These are phyloP conservation scores for Trachemys scripta DNA, from an alignment of 2,113 vertebrate species.

Conservation along the genomic window DNA sequence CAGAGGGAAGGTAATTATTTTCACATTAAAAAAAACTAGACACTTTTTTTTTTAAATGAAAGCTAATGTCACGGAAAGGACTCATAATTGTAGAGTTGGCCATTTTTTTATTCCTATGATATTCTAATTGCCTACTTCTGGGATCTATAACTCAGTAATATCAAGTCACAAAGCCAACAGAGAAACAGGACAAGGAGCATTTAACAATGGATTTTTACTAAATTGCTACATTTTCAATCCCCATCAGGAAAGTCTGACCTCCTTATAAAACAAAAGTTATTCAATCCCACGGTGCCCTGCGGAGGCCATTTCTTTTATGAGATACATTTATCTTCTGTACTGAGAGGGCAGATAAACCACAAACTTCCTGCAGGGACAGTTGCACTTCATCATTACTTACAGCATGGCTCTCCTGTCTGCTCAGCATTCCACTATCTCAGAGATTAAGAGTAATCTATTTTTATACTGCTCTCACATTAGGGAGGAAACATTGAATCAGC, in stretches of 20 bases:
- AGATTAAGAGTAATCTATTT: constrained; percentile 75
- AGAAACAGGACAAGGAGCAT: neutral
- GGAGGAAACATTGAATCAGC: constrained; percentile 38
- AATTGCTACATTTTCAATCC: neutral
- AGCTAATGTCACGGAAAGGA: neutral
- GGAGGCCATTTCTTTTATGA: neutral
- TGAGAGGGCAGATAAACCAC: constrained; percentile 13
- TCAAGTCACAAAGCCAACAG: neutral
- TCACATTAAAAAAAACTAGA: neutral
- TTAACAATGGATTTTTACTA: neutral
- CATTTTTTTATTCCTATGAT: neutral
- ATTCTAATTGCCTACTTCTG: neutral
- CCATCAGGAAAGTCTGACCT: neutral
- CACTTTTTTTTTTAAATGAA: neutral
- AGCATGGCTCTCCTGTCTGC: constrained; percentile 11
- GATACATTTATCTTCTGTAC: neutral
- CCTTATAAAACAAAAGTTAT: neutral
- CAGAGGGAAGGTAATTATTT: neutral
- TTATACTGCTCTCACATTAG: constrained; percentile 28
- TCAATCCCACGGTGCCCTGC: neutral
- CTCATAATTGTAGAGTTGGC: neutral
- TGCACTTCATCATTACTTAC: constrained; percentile 27
- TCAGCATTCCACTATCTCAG: constrained; percentile 36
- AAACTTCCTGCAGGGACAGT: constrained; percentile 2
- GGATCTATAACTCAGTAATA: neutral